Evolutionary conservation across 2,797 vertebrate species (phyloP).

Genomic region (Pteropus rufus): DNA sequence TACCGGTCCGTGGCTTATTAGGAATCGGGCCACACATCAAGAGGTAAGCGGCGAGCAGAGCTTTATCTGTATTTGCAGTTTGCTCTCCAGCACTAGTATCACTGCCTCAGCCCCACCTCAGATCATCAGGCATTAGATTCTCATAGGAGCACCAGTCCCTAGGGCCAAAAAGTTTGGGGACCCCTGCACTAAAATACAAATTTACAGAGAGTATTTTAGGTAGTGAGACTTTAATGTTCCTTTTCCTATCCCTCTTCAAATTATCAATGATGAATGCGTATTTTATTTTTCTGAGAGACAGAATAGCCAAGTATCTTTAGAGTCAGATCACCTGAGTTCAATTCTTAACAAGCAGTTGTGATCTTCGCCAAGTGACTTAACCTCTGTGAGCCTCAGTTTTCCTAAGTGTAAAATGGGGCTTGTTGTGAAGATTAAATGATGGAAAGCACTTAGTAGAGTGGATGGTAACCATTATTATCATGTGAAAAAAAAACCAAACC

Average conservation of each 20-base stretch:
- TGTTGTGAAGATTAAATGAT: not conserved
- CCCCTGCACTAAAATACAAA: not conserved
- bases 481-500: not conserved
- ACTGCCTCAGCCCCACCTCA: no score
- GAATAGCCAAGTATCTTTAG: not conserved
- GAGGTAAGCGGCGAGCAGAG: no score
- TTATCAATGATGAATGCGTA: not conserved
- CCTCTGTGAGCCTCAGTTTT: not conserved
- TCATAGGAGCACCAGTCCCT: no score
- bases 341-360: not conserved
- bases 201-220: not conserved
- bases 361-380: not conserved
- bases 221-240: not conserved
- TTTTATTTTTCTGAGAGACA: slow-evolving; percentile 29
- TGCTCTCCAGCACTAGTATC: no score
- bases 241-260: not conserved
- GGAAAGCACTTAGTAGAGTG: not conserved
- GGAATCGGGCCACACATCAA: no score
- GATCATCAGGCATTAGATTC: no score
- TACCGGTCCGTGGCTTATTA: no score
- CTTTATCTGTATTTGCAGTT: no score
- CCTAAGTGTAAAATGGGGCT: not conserved
- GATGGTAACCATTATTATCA: not conserved
- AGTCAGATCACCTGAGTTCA: not conserved
- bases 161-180: no score